phyloP scores from a whole-genome alignment of 2,797 vertebrate species.

The Miichthys miiuy region DNA sequence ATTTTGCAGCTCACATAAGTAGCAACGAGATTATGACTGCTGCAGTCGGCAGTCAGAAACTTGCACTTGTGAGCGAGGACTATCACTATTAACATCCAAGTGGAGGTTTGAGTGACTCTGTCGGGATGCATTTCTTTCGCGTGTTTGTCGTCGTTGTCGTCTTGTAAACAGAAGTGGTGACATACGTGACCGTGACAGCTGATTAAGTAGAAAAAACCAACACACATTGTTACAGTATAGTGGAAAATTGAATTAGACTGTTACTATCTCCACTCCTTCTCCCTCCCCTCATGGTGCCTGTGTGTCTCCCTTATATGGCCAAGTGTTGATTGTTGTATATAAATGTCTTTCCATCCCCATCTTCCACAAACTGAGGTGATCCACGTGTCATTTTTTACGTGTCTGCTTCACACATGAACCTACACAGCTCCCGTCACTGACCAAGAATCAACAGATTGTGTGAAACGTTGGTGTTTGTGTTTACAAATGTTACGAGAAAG shows the following conservation, averaged over 20 bases:
- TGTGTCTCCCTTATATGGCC: slow-evolving; percentile 67
- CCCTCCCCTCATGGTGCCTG: slow-evolving; percentile 66
- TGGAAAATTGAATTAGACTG: slow-evolving; percentile 82
- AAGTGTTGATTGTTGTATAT: slow-evolving; percentile 72
- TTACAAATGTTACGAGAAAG: slow-evolving; percentile 66
- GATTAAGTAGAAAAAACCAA: slow-evolving; percentile 66
- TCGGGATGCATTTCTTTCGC: slow-evolving; percentile 73
- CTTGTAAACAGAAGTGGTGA: slow-evolving; percentile 76
- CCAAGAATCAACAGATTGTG: slow-evolving; percentile 62
- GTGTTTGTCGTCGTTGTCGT: slow-evolving; percentile 71
- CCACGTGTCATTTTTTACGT: slow-evolving; percentile 31
- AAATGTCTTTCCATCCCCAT: slow-evolving; percentile 62
- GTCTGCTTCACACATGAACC: slow-evolving; percentile 50
- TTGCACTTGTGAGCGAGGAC: slow-evolving; percentile 78
- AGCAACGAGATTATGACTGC: slow-evolving; percentile 67
- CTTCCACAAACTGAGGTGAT: slow-evolving; percentile 54
- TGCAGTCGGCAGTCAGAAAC: slow-evolving; percentile 55
- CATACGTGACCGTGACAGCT: slow-evolving; percentile 75
- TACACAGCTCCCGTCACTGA: slow-evolving; percentile 56
- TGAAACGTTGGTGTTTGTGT: slow-evolving; percentile 68
- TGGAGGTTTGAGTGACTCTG: slow-evolving; percentile 75
- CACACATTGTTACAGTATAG: slow-evolving; percentile 71
- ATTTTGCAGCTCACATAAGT: slow-evolving; percentile 71
- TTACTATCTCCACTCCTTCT: slow-evolving; percentile 68
- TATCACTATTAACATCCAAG: slow-evolving; percentile 68